A percentile compares a stretch with the other conserved stretches of the same genome.
Evolutionary conservation across 1,140 invertebrate genomes (phyloP).

Genomic region (Cydia amplana): DNA sequence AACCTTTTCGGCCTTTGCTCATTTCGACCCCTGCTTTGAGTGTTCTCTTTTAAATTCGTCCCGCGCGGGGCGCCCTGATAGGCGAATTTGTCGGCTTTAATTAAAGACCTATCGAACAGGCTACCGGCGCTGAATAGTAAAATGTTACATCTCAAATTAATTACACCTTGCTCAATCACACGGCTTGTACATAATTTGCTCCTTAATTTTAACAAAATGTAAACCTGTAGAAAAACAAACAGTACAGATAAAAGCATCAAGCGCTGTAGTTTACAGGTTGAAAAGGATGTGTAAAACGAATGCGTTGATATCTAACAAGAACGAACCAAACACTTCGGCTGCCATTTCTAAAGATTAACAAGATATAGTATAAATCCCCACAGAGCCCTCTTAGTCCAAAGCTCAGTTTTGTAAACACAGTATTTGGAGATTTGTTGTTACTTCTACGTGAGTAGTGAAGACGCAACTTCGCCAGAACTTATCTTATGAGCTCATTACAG

Average conservation of each 20-base stretch:
- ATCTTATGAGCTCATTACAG: constrained; percentile 29
- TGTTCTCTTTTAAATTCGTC: constrained; percentile 32
- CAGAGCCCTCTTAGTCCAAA: constrained; percentile 22
- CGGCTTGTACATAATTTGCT: background rate
- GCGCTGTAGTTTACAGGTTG: background rate
- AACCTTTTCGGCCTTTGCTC: constrained; percentile 27
- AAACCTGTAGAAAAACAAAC: background rate
- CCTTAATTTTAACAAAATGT: background rate
- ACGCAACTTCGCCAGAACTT: constrained; percentile 25
- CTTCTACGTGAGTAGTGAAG: constrained; percentile 16
- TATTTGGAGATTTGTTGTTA: constrained; percentile 28
- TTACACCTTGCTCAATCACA: constrained; percentile 1
- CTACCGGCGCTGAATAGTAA: constrained; percentile 14
- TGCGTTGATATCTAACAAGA: background rate
- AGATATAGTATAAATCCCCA: constrained; percentile 26
- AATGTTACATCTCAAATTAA: constrained; percentile 30
- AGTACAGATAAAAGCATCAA: background rate
- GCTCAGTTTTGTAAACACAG: constrained; percentile 28
- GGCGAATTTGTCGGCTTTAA: constrained; percentile 33
- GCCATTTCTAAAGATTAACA: constrained; percentile 29
- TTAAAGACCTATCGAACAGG: constrained; percentile 33
- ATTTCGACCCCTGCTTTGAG: constrained; percentile 17
- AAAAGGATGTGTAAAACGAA: background rate
- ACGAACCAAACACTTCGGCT: background rate
- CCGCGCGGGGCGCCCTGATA: constrained; percentile 20